These are phyloP conservation scores for Spilarctia lutea DNA, from an alignment of 2,888 invertebrate genomes.

Conservation along the genomic window DNA sequence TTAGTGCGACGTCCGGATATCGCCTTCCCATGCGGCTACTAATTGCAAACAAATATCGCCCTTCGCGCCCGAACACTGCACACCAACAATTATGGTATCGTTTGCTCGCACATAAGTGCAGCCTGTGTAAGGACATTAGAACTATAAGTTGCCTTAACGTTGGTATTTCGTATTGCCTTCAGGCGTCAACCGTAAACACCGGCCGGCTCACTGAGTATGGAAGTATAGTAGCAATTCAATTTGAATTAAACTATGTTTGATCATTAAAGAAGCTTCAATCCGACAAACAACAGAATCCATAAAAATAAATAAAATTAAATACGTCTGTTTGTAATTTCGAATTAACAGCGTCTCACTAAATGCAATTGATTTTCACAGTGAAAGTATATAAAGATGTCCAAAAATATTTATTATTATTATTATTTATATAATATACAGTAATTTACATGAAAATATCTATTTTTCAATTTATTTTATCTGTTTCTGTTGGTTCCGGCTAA, in stretches of 20 bases:
- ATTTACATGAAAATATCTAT: too few relatives aligned
- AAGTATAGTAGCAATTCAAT: slow-evolving; percentile 36
- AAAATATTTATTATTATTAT: too few relatives aligned
- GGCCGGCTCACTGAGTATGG: slow-evolving; percentile 50
- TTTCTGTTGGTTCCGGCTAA: too few relatives aligned
- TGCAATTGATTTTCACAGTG: too few relatives aligned
- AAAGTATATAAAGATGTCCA: too few relatives aligned
- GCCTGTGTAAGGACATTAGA: slow-evolving; percentile 64
- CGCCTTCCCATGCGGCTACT: slow-evolving; percentile 72
- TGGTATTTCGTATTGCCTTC: slow-evolving; percentile 46
- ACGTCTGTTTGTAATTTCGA: too few relatives aligned
- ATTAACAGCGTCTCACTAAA: too few relatives aligned
- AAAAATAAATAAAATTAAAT: too few relatives aligned
- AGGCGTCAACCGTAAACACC: slow-evolving; percentile 57
- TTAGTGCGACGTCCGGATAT: slow-evolving; percentile 68
- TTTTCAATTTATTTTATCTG: too few relatives aligned
- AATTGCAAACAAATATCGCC: slow-evolving; percentile 80
- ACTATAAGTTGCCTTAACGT: slow-evolving; percentile 33
- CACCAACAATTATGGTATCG: slow-evolving; percentile 69
- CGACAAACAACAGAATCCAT: too few relatives aligned
- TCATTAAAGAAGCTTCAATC: neutral
- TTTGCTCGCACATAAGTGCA: slow-evolving; percentile 61
- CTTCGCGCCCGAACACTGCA: slow-evolving; percentile 65
- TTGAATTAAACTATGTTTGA: neutral
- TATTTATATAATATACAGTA: too few relatives aligned